Percentiles rank a stretch among this genome's conserved stretches.
These are phyloP conservation scores for Drosophila robusta DNA, from an alignment of 2,888 invertebrate genomes.

Conservation along the genomic window DNA sequence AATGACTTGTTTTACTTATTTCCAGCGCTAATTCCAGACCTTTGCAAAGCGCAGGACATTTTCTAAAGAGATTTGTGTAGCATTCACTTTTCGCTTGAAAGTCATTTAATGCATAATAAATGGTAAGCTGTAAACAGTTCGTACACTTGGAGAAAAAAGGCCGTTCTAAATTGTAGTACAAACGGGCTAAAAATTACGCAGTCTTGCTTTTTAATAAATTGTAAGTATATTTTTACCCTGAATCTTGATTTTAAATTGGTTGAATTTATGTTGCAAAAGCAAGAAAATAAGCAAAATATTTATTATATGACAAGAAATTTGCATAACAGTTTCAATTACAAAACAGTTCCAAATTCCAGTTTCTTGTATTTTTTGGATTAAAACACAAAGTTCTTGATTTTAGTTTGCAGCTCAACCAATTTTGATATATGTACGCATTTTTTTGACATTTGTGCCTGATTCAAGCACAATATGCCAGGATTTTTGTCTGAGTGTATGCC, in stretches of 20 bases:
- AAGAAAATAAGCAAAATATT: not conserved
- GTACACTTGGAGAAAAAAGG: constrained; percentile 9
- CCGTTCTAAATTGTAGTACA: too few relatives aligned
- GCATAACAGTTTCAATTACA: too few relatives aligned
- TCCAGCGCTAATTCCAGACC: not conserved
- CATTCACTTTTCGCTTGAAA: constrained; percentile 15
- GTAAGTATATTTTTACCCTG: not conserved
- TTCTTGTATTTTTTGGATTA: too few relatives aligned
- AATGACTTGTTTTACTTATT: not conserved
- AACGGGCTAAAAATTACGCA: too few relatives aligned
- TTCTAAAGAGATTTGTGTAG: not conserved
- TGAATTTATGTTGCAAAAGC: not conserved
- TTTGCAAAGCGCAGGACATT: not conserved
- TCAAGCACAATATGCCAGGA: too few relatives aligned
- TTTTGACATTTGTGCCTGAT: too few relatives aligned
- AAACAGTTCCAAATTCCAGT: too few relatives aligned
- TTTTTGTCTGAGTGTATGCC: constrained; percentile 5
- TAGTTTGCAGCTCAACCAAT: too few relatives aligned
- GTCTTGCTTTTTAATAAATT: not conserved
- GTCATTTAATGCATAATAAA: constrained; percentile 32
- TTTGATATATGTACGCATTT: too few relatives aligned
- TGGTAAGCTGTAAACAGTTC: constrained; percentile 9
- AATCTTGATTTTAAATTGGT: not conserved
- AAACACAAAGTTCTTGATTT: too few relatives aligned
- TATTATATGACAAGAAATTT: not conserved